phyloP scores from a whole-genome alignment of 1,140 invertebrate species.

The Piezodorus guildinii region DNA sequence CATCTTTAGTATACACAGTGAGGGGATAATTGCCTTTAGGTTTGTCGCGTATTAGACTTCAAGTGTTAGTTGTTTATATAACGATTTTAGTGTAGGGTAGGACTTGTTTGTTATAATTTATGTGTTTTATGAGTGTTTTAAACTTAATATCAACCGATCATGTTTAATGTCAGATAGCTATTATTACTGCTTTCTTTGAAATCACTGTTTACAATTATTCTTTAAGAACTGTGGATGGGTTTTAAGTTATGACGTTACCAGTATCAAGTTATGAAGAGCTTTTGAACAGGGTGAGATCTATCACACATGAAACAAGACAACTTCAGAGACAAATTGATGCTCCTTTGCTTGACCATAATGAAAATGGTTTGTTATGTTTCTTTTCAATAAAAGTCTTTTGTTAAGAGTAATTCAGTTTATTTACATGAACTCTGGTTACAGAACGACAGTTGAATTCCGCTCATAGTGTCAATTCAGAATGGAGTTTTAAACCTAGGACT shows the following conservation, averaged over 20 bases:
- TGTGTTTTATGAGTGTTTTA: no score
- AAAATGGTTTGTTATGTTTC: constrained; percentile 24
- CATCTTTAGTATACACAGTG: no score
- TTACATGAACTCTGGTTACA: constrained; percentile 9
- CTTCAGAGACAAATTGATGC: constrained; percentile 29
- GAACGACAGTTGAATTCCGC: constrained; percentile 19
- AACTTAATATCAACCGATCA: no score
- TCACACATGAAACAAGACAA: constrained; percentile 38
- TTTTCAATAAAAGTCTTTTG: background rate
- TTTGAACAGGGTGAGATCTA: constrained; percentile 38
- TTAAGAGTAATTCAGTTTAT: background rate
- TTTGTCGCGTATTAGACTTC: no score
- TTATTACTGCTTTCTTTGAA: no score
- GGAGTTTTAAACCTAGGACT: constrained; percentile 18
- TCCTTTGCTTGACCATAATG: constrained; percentile 25
- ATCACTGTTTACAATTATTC: no score
- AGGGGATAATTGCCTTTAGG: no score
- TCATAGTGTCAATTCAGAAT: constrained; percentile 6
- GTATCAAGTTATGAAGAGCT: constrained; percentile 43
- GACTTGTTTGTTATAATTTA: no score
- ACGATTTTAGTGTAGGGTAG: no score
- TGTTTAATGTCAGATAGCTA: no score
- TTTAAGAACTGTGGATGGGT: no score
- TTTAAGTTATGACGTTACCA: constrained; percentile 38
- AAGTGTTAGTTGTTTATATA: no score